A percentile compares a stretch with the other conserved stretches of the same genome.
Evolutionary conservation across 2,797 vertebrate species (phyloP).

Genomic region (Euthynnus affinis): DNA sequence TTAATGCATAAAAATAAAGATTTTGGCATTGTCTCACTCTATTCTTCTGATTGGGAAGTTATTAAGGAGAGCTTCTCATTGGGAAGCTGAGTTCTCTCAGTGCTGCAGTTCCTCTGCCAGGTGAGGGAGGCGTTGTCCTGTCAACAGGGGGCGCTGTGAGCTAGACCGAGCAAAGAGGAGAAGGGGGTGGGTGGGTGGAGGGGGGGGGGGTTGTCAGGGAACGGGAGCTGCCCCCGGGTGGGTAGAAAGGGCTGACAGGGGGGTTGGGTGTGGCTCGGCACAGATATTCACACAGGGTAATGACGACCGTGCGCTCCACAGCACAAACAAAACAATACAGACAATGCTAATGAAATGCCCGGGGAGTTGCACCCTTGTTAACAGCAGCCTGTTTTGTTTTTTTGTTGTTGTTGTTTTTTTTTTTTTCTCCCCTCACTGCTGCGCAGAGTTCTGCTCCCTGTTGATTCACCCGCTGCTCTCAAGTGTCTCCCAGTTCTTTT

Average conservation of each 20-base stretch:
- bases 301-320: slow-evolving; percentile 50
- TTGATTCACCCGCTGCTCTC: slow-evolving; percentile 36
- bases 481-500: slow-evolving; percentile 1
- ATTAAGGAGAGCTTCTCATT: slow-evolving; percentile 87
- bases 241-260: slow-evolving; percentile 7
- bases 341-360: slow-evolving; percentile 68
- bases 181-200: too few relatives aligned
- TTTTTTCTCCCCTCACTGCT: neutral
- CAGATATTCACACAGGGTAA: slow-evolving; percentile 61
- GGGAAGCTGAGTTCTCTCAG: slow-evolving; percentile 89
- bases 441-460: slow-evolving; percentile 44
- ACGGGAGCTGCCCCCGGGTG: neutral
- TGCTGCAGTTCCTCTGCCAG: slow-evolving; percentile 76
- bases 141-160: slow-evolving; percentile 67
- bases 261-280: slow-evolving; percentile 34
- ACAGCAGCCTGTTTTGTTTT: slow-evolving; percentile 32
- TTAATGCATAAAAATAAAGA: slow-evolving; percentile 99
- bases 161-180: slow-evolving; percentile 28
- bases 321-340: slow-evolving; percentile 70
- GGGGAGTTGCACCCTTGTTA: slow-evolving; percentile 59
- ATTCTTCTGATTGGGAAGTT: slow-evolving; percentile 83
- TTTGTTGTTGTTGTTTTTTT: too few relatives aligned
- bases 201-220: too few relatives aligned
- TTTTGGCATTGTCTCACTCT: slow-evolving; percentile 95
- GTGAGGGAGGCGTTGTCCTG: slow-evolving; percentile 51